Base-by-base conservation (phyloP, 2,113 vertebrate species). In the Tupaia chinensis region DNA sequence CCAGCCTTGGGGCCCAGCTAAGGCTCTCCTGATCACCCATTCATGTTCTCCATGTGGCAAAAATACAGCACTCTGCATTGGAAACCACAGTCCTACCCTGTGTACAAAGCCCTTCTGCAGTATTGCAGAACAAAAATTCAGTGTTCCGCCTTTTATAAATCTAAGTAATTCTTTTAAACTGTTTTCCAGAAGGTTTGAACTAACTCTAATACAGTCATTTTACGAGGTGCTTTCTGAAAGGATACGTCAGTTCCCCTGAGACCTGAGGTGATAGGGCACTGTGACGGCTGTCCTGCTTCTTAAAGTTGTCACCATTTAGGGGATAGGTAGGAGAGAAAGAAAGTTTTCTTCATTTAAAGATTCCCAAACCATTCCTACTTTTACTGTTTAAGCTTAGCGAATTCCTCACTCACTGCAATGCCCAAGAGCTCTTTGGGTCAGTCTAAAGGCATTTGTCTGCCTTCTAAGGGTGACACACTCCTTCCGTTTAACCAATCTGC, bases 81-180 rank as follows among this genome's bases (percentile, higher is more conserved):
- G 66, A 68, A 82, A 76, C 32, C 1, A 5, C 14, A 5, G 3
- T 85, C 74, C 19, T 16, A 27, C 53, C 68, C 78, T 68, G 29
- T 34, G 7, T 23, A 44, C 44, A 76, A 60, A 27, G 13, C n/a
- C 32, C 83, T 85, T 86, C 69, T 96, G 86, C 14, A 53, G 27
- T 25, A 73, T 83, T 27, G 73, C 61, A 87, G 91, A 93, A 88
- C n/a, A 90, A 58, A 91, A 70, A 83, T 56, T 66, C 68, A 27
- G 87, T 69, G 82, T 65, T 15, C 15, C 78, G 7, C 58, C 89
- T 95, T 91, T 69, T 53, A 58, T 54, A 92, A 89, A 82, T 93
- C 95, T 94, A 96, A 93, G 86, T 0, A 12, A 44, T 93, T 88
- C 92, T 96, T 95, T 70, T 44, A 77, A 92, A 89, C 74, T 56